Conservation (phyloP, 2,113 vertebrate species). For the Gambusia holbrooki region DNA sequence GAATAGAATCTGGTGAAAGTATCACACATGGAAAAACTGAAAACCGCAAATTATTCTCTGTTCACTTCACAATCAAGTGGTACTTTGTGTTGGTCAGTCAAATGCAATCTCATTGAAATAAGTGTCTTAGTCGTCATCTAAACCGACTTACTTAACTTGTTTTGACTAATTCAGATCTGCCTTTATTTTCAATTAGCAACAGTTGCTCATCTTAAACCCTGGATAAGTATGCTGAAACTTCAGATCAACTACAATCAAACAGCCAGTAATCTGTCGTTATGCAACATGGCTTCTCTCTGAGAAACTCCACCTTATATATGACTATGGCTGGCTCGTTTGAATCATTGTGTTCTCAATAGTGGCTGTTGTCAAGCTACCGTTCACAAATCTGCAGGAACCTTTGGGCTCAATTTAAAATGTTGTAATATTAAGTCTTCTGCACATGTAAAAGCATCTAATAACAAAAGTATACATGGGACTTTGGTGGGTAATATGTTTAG, state of each 20-base stretch:
- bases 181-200: background rate
- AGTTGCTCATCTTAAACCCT: background rate
- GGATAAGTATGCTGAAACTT: background rate
- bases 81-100: background rate
- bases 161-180: background rate
- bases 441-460: too few relatives aligned
- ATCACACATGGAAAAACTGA: too few relatives aligned
- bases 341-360: background rate
- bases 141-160: background rate
- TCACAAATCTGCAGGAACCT: too few relatives aligned
- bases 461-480: too few relatives aligned
- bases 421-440: too few relatives aligned
- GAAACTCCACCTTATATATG: background rate
- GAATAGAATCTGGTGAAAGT: too few relatives aligned
- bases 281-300: background rate
- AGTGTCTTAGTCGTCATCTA: background rate
- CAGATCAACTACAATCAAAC: background rate
- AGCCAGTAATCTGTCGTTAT: background rate
- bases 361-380: background rate
- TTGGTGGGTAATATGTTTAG: too few relatives aligned
- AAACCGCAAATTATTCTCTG: background rate
- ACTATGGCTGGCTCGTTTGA: background rate
- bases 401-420: too few relatives aligned
- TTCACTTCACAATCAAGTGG: background rate
- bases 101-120: background rate